phyloP scores from a whole-genome alignment of 2,888 invertebrate genomes.

The Caenorhabditis wallacei region DNA sequence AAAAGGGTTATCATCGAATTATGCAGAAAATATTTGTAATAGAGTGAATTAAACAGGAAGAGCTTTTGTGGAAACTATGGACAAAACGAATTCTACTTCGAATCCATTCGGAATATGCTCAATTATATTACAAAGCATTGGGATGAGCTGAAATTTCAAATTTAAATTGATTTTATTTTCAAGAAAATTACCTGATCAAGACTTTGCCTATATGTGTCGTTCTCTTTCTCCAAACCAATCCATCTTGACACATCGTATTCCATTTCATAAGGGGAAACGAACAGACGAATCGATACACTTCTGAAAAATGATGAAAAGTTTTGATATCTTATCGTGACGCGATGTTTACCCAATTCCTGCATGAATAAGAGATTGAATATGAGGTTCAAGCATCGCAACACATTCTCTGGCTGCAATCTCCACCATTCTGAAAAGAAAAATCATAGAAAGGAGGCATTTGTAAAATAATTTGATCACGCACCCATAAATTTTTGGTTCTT shows the following conservation, averaged over 20 bases:
- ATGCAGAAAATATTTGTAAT: neutral
- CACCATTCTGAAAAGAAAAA: constrained; percentile 56
- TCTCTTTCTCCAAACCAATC: constrained; percentile 77
- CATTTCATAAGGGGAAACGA: constrained; percentile 68
- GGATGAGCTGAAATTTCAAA: constrained; percentile 71
- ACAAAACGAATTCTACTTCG: constrained; percentile 78
- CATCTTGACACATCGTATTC: constrained; percentile 76
- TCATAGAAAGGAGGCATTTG: neutral
- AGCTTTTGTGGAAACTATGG: constrained; percentile 74
- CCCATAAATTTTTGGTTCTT: constrained; percentile 75
- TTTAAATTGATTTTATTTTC: neutral
- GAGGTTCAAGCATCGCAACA: constrained; percentile 72
- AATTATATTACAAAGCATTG: constrained; percentile 75
- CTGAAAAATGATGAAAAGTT: constrained; percentile 38
- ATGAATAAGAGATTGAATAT: constrained; percentile 69
- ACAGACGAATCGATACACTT: constrained; percentile 69
- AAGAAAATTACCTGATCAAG: constrained; percentile 78
- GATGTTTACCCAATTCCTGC: constrained; percentile 67
- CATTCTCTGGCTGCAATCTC: constrained; percentile 76
- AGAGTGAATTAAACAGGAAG: constrained; percentile 20
- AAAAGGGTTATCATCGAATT: neutral
- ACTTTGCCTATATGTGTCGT: constrained; percentile 71
- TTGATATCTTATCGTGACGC: neutral
- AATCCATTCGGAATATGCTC: constrained; percentile 75
- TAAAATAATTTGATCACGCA: constrained; percentile 18